Percentiles rank a stretch among this genome's conserved stretches.
phyloP scores from a whole-genome alignment of 2,797 vertebrate species.

The Mionectes olivaceus region DNA sequence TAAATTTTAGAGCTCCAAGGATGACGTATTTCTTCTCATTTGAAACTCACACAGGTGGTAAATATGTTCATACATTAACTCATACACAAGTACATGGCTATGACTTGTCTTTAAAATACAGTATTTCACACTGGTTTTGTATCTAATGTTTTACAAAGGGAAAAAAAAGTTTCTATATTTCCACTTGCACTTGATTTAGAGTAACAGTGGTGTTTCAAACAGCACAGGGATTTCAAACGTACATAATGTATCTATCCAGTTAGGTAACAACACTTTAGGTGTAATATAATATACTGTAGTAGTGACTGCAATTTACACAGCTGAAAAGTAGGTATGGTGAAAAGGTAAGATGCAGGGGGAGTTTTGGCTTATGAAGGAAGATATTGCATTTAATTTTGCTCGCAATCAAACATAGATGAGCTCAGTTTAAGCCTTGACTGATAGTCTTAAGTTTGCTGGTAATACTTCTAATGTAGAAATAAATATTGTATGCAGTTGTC shows the following conservation, averaged over 20 bases:
- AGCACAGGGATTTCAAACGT: not conserved
- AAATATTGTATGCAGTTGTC: not conserved
- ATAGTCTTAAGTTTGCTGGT: not conserved
- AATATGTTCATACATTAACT: not conserved
- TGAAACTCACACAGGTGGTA: not conserved
- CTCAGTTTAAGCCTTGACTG: not conserved
- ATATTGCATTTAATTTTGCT: not conserved
- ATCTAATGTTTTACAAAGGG: not conserved
- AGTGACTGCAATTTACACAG: not conserved
- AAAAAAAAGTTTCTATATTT: not conserved
- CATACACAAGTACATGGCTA: not conserved
- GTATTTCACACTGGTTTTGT: not conserved
- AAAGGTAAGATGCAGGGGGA: not conserved
- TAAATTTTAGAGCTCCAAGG: not conserved
- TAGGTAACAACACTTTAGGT: not conserved
- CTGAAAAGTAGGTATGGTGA: not conserved
- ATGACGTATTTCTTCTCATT: not conserved
- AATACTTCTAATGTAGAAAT: not conserved
- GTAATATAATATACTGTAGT: not conserved
- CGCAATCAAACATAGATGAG: not conserved
- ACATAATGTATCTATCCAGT: not conserved
- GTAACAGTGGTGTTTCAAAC: not conserved
- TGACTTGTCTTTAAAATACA: not conserved
- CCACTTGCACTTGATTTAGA: not conserved
- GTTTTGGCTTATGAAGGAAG: not conserved